These are phyloP conservation scores for Conomelus anceps DNA, from an alignment of 2,888 invertebrate genomes.

Conservation along the genomic window DNA sequence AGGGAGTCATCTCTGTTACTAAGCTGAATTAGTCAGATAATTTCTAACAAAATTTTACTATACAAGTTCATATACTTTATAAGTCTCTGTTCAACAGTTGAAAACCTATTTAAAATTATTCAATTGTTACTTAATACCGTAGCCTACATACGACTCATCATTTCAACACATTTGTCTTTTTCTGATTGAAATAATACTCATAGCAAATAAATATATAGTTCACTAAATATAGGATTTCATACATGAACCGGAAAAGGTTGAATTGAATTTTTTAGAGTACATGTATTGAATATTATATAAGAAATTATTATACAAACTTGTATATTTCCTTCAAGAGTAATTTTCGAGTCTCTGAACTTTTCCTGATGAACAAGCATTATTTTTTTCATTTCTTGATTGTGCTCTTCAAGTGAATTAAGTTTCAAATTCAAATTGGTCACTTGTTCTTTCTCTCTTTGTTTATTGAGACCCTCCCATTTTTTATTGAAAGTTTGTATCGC, in stretches of 20 bases:
- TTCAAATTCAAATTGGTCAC: slow-evolving; percentile 54
- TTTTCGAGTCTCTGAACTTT: slow-evolving; percentile 51
- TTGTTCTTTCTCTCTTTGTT: slow-evolving; percentile 59
- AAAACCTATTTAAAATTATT: no score
- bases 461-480: slow-evolving; percentile 64
- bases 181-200: no score
- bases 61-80: no score
- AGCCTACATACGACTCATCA: no score
- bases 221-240: no score
- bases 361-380: slow-evolving; percentile 64
- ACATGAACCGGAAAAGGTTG: neutral
- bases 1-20: no score
- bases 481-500: slow-evolving; percentile 55
- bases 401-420: slow-evolving; percentile 44
- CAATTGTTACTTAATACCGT: no score
- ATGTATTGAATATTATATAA: neutral
- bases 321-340: slow-evolving; percentile 42
- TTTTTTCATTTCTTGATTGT: slow-evolving; percentile 52
- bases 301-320: slow-evolving; percentile 29
- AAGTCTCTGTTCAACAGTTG: no score
- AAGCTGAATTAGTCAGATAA: no score
- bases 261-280: neutral
- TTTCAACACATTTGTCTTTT: no score
- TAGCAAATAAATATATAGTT: no score
- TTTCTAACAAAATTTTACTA: no score